Evolutionary conservation across 1,140 invertebrate species (phyloP).

Genomic region (Drosophila nasuta): DNA sequence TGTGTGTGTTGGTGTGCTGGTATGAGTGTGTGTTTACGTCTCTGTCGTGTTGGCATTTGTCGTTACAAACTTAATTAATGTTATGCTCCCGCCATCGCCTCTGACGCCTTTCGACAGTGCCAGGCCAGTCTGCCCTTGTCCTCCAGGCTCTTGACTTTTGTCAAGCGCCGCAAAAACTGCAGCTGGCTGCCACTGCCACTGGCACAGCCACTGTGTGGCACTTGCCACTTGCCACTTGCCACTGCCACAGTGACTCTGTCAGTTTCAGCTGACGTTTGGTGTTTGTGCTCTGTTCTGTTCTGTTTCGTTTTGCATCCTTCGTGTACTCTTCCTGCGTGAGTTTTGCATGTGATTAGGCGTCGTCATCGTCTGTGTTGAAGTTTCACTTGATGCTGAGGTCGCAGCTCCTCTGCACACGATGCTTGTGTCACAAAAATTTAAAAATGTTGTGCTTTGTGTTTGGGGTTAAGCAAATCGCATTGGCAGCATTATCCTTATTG

Average conservation of each 20-base stretch:
- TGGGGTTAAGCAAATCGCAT: conserved; percentile 44
- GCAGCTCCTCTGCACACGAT: not conserved
- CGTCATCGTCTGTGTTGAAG: conserved; percentile 30
- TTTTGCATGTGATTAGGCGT: conserved; percentile 57
- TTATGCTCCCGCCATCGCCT: conserved; percentile 66
- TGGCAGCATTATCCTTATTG: conserved; percentile 56
- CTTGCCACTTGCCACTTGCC: conserved; percentile 16
- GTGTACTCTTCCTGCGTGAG: conserved; percentile 9
- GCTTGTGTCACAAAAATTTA: conserved; percentile 35
- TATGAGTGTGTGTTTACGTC: conserved; percentile 44
- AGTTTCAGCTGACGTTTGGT: conserved; percentile 64
- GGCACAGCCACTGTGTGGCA: conserved; percentile 4
- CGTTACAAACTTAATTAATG: conserved; percentile 75
- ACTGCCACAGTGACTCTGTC: conserved; percentile 49
- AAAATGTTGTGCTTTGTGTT: conserved; percentile 35
- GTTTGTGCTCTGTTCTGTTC: conserved; percentile 31
- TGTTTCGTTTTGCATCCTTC: not conserved
- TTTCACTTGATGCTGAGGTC: conserved; percentile 32
- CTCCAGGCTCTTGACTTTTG: conserved; percentile 65
- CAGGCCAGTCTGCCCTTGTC: conserved; percentile 41
- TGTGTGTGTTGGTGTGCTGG: conserved; percentile 4
- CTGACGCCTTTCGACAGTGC: conserved; percentile 31
- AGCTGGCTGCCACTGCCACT: conserved; percentile 43
- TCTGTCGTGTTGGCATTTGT: conserved; percentile 70
- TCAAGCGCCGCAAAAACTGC: conserved; percentile 54